Percentiles rank a stretch among this genome's conserved stretches.
phyloP scores from a whole-genome alignment of 2,113 vertebrate species.

The Bubo blakistoni region DNA sequence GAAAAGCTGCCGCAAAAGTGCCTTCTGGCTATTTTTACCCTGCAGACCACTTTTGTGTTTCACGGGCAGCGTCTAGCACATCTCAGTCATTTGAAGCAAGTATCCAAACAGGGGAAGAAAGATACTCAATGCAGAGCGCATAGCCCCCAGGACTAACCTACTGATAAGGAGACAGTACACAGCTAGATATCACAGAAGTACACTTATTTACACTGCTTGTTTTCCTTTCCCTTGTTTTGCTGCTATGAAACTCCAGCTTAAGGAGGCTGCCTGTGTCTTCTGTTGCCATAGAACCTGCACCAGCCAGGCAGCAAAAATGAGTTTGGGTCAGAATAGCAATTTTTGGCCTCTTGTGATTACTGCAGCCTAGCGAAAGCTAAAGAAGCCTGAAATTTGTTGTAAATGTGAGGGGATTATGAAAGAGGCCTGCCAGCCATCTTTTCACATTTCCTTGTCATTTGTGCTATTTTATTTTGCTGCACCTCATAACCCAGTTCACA shows the following conservation, averaged over 20 bases:
- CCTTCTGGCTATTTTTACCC: neutral
- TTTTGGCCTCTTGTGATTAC: neutral
- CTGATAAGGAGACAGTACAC: neutral
- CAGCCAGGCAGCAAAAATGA: neutral
- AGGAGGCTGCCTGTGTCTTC: neutral
- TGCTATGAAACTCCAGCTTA: neutral
- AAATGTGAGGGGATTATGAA: neutral
- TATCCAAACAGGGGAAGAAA: neutral
- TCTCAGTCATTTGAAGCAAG: neutral
- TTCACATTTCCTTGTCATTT: neutral
- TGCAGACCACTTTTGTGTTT: neutral
- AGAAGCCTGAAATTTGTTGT: neutral
- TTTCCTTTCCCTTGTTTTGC: neutral
- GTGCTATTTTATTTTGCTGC: neutral
- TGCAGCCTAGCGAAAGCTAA: neutral
- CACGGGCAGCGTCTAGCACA: accelerated
- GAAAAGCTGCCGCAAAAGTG: neutral
- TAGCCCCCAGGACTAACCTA: neutral
- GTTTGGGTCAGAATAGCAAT: neutral
- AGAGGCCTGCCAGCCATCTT: neutral
- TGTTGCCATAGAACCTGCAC: neutral
- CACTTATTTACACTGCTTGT: accelerated
- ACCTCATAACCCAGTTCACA: neutral
- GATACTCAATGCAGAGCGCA: neutral
- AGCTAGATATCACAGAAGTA: neutral